Base-by-base conservation (phyloP, 1,140 invertebrate genomes). In the Scaptomyza hsui region DNA sequence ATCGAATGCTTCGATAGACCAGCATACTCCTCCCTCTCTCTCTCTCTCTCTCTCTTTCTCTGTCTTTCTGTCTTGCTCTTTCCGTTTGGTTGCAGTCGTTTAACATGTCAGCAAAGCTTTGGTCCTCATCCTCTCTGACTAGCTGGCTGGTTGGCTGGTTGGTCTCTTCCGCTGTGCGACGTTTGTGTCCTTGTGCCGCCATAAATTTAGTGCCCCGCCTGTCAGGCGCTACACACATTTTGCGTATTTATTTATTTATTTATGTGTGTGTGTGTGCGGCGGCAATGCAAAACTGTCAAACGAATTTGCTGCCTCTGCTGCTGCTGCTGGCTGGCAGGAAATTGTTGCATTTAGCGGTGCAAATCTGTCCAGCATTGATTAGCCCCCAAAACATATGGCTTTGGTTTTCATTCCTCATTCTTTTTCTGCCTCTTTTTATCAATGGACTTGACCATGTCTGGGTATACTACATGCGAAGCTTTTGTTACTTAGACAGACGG, bases 181-280 rank as follows among this genome's bases (percentile, higher is more conserved):
- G 73, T 74, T 81, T 86, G 80, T 88, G 77, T 88, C 81, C 81
- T 86, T 81, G 75, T 68, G 70, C 78, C 72, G 73, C 81, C 72
- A 86, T 86, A 86, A 86, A 86, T 86, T 86, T 88, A 72, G 64
- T 72, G 78, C 77, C 78, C 73, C 70, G 68, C 78, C 81, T 86
- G 82, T 86, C 81, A 88, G 70, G 41, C 65, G 78, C 67, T 74
- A 75, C 69, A 72, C 69, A 72, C 63, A 72, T 53, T 59, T 59
- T 60, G 68, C 60, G 67, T 55, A 81, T 72, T 80, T 81, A 86
- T 82, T 83, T 82, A 80, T 85, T 86, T 86, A 82, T 81, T 82
- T 81, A 81, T 81, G 78, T 63, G 24, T 59, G 47, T 65, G 68
- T 64, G 24, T 60, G 47, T 65, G 68, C 65, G 48, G 42, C 59